Evolutionary conservation across 2,113 vertebrate species (phyloP), one percentile per base, ranked within the genome.

Genomic region (Periophthalmus modestus): DNA sequence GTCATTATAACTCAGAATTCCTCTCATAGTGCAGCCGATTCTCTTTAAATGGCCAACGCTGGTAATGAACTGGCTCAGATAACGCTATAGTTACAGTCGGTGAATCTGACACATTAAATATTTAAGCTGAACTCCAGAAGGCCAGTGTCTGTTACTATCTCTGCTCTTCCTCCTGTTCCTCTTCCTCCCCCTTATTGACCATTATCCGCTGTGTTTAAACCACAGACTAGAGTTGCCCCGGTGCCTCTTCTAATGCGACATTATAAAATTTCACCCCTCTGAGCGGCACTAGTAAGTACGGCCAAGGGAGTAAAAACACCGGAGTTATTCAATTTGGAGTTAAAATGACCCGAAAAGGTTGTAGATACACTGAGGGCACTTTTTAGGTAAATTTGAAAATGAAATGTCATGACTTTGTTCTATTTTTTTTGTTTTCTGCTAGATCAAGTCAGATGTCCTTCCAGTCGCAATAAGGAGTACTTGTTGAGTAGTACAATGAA

Each of bases 91-190:
- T 84, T 82, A 78, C 16, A 28, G 66, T 18, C n/a, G 67, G 28
- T 21, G 68, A 55, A 16, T 66, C 52, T 73, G 23, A 68, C 21
- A 34, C 76, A 80, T 89, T 77, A 89, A 86, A 85, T 85, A 88
- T 89, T 85, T 67, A 90, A 68, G 59, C 83, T 73, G 77, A 81
- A 76, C 77, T 68, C 66, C 82, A 77, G 62, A 80, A 66, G 10
- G 52, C 46, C 46, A 19, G 73, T 75, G 63, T 75, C 71, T 81
- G 66, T 61, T 62, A 72, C 74, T 79, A 76, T 82, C 69, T 81
- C 71, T 79, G 14, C 16, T 15, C 18, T 19, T 19, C 50, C 16
- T 52, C 50, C 57, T 59, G 19, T 5, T 19, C 48, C 52, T 55
- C 48, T 16, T 50, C 52, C 52, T 54, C 70, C 68, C 66, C 62